Conservation (phyloP, 2,888 invertebrate species). For the Amorpha juglandis region DNA sequence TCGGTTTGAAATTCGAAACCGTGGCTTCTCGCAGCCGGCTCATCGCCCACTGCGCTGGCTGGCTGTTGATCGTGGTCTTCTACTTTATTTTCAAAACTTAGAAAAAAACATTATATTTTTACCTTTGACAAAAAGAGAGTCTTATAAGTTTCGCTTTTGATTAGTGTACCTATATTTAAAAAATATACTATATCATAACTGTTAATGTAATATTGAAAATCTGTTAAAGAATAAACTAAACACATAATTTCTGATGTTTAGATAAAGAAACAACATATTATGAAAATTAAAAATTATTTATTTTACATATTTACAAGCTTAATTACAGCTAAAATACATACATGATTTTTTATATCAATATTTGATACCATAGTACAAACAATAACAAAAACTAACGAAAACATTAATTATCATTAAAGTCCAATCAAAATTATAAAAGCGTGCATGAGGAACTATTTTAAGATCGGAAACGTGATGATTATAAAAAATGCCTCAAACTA, state of each 20-base stretch:
- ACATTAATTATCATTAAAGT: conserved; percentile 22
- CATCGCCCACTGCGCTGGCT: too few species aligned
- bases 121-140: too few species aligned
- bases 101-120: too few species aligned
- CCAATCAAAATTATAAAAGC: conserved; percentile 8
- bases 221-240: too few species aligned
- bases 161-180: too few species aligned
- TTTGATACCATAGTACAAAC: conserved; percentile 22
- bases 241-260: background rate
- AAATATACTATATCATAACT: too few species aligned
- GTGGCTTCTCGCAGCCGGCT: too few species aligned
- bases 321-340: conserved; percentile 59
- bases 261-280: conserved; percentile 29
- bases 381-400: conserved; percentile 25
- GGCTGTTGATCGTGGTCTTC: too few species aligned
- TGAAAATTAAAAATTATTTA: conserved; percentile 52
- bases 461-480: background rate
- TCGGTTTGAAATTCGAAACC: too few species aligned
- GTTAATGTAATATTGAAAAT: too few species aligned
- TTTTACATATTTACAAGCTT: conserved; percentile 81
- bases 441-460: background rate
- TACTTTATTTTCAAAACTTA: too few species aligned
- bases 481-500: background rate
- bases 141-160: too few species aligned
- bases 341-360: conserved; percentile 27